These are phyloP conservation scores for Myioborus melanocephalus DNA, from an alignment of 2,797 vertebrate species.

Conservation along the genomic window DNA sequence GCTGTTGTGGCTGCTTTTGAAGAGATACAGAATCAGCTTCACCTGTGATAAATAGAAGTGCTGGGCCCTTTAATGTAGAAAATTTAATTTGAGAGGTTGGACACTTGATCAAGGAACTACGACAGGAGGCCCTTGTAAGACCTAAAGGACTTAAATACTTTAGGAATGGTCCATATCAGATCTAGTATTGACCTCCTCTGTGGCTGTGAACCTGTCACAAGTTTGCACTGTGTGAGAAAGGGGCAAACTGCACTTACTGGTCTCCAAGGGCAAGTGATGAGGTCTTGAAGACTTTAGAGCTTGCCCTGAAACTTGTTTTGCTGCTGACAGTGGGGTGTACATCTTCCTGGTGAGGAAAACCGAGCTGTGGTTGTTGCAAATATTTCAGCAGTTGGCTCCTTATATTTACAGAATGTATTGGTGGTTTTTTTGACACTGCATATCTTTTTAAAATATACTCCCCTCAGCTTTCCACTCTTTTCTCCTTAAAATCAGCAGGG, in stretches of 20 bases:
- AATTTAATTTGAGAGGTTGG: neutral
- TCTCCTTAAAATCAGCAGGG: neutral
- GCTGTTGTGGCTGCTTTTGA: neutral
- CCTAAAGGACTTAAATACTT: neutral
- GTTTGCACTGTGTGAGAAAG: neutral
- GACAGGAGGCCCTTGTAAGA: neutral
- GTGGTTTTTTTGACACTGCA: neutral
- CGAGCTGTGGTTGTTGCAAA: neutral
- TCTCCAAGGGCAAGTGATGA: neutral
- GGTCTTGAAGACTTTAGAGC: neutral
- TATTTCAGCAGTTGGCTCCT: neutral
- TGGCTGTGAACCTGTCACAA: neutral
- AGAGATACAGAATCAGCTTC: neutral
- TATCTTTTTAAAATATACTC: neutral
- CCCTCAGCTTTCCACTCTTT: neutral
- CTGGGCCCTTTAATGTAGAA: neutral
- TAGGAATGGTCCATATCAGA: neutral
- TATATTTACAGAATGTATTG: neutral
- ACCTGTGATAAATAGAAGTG: neutral
- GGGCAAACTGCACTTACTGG: neutral
- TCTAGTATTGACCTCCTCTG: neutral
- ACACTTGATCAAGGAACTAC: neutral
- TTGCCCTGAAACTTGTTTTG: neutral
- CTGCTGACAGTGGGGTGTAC: neutral
- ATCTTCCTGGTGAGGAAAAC: neutral